phyloP scores from a whole-genome alignment of 2,113 vertebrate species.

The Dicaeum eximium region DNA sequence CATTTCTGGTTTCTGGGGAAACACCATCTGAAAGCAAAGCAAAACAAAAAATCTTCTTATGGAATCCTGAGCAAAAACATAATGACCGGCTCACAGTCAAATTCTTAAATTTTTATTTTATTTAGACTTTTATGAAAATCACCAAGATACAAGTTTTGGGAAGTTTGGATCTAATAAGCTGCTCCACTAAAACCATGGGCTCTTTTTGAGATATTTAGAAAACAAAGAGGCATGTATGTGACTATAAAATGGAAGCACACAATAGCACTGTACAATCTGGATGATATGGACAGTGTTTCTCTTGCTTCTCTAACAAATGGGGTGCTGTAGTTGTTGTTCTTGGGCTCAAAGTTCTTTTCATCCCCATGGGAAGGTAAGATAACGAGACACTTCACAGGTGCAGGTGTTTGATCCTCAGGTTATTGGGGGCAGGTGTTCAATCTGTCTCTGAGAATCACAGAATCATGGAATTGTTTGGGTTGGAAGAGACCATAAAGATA shows the following conservation, averaged over 20 bases:
- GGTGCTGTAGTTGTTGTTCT: background rate
- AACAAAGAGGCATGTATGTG: rapidly evolving
- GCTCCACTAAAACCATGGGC: background rate
- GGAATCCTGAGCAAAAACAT: background rate
- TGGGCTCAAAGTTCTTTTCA: background rate
- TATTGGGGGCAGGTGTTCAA: background rate
- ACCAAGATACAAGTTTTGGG: background rate
- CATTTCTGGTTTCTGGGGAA: background rate
- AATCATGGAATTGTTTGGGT: background rate
- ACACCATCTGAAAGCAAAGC: background rate
- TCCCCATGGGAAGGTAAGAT: background rate
- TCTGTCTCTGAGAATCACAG: background rate
- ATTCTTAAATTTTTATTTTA: background rate
- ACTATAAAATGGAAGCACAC: background rate
- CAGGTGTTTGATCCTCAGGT: background rate
- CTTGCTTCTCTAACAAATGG: background rate
- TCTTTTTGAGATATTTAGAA: background rate
- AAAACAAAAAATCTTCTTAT: background rate
- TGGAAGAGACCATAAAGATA: background rate
- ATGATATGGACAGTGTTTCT: rapidly evolving
- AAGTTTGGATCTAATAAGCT: background rate
- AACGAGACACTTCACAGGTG: background rate
- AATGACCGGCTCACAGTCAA: background rate
- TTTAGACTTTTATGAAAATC: background rate
- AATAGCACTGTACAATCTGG: background rate